Base-by-base conservation (phyloP, 2,113 vertebrate species). In the Pithys albifrons region DNA sequence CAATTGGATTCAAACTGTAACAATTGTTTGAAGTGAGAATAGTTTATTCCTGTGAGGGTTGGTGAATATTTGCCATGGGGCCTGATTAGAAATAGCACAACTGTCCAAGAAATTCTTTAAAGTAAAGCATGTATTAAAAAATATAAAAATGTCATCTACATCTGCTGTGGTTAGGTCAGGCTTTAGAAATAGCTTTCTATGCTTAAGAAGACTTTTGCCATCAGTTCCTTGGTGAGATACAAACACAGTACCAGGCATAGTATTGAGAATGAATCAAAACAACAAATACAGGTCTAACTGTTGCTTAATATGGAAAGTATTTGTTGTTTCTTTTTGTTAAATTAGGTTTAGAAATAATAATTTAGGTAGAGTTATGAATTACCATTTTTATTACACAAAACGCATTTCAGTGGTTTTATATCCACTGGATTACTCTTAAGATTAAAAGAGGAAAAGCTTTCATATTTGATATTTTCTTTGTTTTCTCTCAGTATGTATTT, bases 1-100 rank as follows among this genome's bases (percentile, higher is more conserved):
- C 98, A 98, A 98, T 98, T 98, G 98, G 98, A 98, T 98, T 98
- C 98, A 98, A 98, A 98, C 98, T 97, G 98, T 98, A 98, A 97
- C 97, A 98, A 97, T 98, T 98, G 98, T 98, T 98, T 98, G 98
- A 98, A 98, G 98, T 98, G 97, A 98, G 97, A 97, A 98, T 98
- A 97, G 98, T 97, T 98, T 97, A 98, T 97, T 98, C 98, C 98
- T 98, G 85, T 61, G 98, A 98, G 98, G 93, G 76, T 94, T 96
- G 82, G 91, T 43, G 93, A 95, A 91, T 98, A 95, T 98, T 98
- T 95, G 97, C 97, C 93, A 93, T 62, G 94, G 97, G 95, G 93
- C 95, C 96, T 96, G 91, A 96, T 98, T 96, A 97, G 96, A 95
- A 95, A 93, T 66, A 96, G 71, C 97, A 93, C 78, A 97, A 97